A percentile compares a stretch with the other conserved stretches of the same genome.
Conservation (phyloP, 2,797 vertebrate species). For the Rhabdomys pumilio region DNA sequence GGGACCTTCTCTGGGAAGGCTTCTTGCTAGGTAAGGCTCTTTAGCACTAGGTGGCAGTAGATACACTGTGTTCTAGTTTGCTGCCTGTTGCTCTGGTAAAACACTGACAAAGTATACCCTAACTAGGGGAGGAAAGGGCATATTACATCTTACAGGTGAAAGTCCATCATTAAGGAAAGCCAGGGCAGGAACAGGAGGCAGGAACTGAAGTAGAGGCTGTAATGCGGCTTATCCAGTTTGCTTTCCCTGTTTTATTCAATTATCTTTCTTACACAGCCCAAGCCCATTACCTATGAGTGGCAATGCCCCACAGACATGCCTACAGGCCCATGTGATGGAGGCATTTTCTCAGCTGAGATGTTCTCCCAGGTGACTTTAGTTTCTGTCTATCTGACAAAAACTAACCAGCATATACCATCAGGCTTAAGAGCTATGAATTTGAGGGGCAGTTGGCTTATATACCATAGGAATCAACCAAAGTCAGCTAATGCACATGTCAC, state of each 20-base stretch:
- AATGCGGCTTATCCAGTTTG: neutral
- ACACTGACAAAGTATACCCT: neutral
- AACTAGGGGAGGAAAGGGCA: neutral
- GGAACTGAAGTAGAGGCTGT: neutral
- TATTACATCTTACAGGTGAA: neutral
- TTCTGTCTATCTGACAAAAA: neutral
- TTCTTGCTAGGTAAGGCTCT: neutral
- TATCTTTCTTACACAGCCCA: neutral
- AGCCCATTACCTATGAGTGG: neutral
- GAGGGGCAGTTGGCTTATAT: neutral
- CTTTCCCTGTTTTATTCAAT: neutral
- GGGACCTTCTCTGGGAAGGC: neutral
- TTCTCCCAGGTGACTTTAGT: neutral
- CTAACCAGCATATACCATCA: neutral
- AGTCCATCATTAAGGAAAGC: neutral
- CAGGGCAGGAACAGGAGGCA: neutral
- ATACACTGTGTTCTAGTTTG: neutral
- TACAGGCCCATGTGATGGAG: neutral
- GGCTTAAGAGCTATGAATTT: neutral
- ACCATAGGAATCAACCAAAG: slow-evolving; percentile 9
- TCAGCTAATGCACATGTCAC: neutral
- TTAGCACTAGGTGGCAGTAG: neutral
- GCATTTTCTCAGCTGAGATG: neutral
- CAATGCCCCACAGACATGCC: neutral
- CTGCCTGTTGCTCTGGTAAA: neutral